Evolutionary conservation across 2,113 vertebrate species (phyloP), one percentile per base, ranked within the genome.

Genomic region (Chionodraco myersi): DNA sequence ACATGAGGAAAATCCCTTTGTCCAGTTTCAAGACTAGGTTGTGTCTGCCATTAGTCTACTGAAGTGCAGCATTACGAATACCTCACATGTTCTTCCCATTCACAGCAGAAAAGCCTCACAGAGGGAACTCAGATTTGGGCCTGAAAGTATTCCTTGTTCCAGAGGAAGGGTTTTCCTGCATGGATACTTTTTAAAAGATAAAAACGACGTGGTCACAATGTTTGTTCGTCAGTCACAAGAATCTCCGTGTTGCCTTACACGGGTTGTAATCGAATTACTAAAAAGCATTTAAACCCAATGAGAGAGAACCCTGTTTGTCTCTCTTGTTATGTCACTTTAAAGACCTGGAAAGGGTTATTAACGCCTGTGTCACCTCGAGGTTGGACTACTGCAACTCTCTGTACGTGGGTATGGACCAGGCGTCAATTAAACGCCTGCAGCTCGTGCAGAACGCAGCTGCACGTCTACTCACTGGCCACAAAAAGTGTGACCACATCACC

Each of bases 191-290:
- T 9, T 2, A 44, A 52, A 21, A 21, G 21, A 21, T 21, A 21
- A 21, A 21, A 21, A 21, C 21, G 21, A 21, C 21, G 21, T 21
- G 21, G 21, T 21, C 21, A 21, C 21, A 21, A 63, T 83, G 74
- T 83, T 89, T 89, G 75, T 30, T 70, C 71, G 79, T 81, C 77
- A 67, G 64, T 65, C 48, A 16, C 76, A 82, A 84, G 82, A 81
- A 82, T 79, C 65, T 69, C 72, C 57, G 89, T 80, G 80, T 89
- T 87, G 47, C 71, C 75, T 87, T 87, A 82, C 82, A 72, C 58
- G 59, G 57, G 67, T 68, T 45, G 41, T 87, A 78, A 90, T 88
- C 9, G 6, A 51, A 87, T 87, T 79, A 84, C 77, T 49, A 53
- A 54, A 85, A 73, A 80, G 86, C 73, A 85, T 80, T 59, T 79